Conservation (phyloP, 2,888 invertebrate species). For the Erebia ligea region DNA sequence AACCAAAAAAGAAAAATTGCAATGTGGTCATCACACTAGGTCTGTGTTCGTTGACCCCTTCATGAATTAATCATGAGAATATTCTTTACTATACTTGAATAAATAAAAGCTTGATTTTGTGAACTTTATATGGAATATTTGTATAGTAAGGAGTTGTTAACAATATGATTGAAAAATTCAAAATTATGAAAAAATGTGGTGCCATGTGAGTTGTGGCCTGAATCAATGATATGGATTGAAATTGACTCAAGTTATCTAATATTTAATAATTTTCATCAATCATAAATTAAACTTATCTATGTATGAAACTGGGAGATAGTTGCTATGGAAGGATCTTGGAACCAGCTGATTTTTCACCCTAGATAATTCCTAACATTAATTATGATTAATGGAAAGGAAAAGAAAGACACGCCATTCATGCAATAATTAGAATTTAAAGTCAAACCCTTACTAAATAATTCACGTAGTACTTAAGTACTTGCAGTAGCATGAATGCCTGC, state of each 20-base stretch:
- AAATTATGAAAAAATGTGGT: neutral
- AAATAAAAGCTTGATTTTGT: conserved; percentile 11
- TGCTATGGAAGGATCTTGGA: too few species aligned
- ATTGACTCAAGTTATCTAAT: neutral
- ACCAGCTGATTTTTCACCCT: too few species aligned
- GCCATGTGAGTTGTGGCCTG: neutral
- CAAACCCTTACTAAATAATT: too few species aligned
- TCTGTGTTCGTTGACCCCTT: conserved; percentile 39
- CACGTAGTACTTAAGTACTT: too few species aligned
- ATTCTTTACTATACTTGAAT: conserved; percentile 8
- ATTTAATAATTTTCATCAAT: too few species aligned
- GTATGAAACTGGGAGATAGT: too few species aligned
- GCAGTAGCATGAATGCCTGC: too few species aligned
- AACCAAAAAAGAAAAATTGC: conserved; percentile 6
- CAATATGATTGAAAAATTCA: neutral
- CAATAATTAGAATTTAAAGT: too few species aligned
- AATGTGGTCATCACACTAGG: conserved; percentile 34
- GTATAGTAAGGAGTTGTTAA: neutral
- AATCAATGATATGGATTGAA: neutral
- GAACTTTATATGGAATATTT: neutral
- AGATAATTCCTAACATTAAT: too few species aligned
- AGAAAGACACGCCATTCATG: too few species aligned
- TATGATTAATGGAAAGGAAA: too few species aligned
- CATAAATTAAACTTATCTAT: too few species aligned
- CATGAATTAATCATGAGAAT: conserved; percentile 38